Evolutionary conservation across 2,888 invertebrate genomes (phyloP).

Genomic region (Platerodrilus igneus): DNA sequence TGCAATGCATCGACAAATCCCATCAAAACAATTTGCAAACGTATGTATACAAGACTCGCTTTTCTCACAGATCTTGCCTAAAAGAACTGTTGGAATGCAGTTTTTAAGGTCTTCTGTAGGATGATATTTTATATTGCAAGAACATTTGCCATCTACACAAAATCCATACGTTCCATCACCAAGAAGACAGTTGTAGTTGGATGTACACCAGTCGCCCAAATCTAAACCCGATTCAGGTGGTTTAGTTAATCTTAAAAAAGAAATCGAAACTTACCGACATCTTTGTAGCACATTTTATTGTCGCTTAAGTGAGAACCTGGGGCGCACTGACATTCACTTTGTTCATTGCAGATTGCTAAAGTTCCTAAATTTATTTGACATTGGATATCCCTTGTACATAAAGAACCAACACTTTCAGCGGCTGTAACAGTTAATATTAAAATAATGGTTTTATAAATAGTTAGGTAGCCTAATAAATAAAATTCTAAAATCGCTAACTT

Average conservation of each 20-base stretch:
- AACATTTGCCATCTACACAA: conserved; percentile 39
- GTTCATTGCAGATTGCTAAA: conserved; percentile 33
- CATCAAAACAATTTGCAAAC: conserved; percentile 36
- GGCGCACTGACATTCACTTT: conserved; percentile 35
- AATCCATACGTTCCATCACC: conserved; percentile 34
- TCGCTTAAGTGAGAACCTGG: conserved; percentile 33
- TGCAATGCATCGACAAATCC: conserved; percentile 37
- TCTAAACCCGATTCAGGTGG: too few relatives aligned
- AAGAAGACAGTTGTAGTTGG: conserved; percentile 38
- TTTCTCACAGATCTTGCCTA: conserved; percentile 37
- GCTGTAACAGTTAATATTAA: too few relatives aligned
- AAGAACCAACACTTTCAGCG: conserved; percentile 32
- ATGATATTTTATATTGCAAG: conserved; percentile 35
- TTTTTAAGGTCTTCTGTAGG: conserved; percentile 32
- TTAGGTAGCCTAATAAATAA: too few relatives aligned
- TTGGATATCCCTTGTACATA: conserved; percentile 39
- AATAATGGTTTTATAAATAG: too few relatives aligned
- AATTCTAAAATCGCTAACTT: too few relatives aligned
- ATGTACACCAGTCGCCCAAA: conserved; percentile 37
- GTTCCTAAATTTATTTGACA: conserved; percentile 37
- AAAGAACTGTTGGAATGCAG: conserved; percentile 33
- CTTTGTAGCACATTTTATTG: conserved; percentile 38
- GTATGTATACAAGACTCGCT: conserved; percentile 37
- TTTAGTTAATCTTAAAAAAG: neutral
- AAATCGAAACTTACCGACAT: conserved; percentile 33